Conservation (phyloP, 2,113 vertebrate genomes). For the Delphinus delphis region DNA sequence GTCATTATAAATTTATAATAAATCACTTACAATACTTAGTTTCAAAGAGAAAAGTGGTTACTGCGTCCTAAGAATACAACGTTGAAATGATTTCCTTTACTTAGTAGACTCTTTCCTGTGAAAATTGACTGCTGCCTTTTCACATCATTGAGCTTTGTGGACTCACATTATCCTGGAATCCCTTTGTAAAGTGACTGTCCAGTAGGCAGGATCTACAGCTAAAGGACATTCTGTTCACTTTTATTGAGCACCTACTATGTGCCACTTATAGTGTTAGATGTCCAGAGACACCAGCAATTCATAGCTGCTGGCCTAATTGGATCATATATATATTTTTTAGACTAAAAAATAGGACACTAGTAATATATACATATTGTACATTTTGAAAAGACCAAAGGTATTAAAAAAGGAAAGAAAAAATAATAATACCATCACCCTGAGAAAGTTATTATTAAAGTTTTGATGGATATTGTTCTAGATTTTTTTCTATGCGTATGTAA, state of each 20-base stretch:
- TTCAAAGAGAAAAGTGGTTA: slow-evolving; percentile 74
- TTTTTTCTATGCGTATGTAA: background rate
- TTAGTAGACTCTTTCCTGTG: slow-evolving; percentile 43
- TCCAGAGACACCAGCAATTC: background rate
- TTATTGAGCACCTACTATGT: background rate
- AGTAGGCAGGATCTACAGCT: background rate
- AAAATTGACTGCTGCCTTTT: slow-evolving; percentile 54
- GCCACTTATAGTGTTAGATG: background rate
- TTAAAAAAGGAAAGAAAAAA: background rate
- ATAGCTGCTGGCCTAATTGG: background rate
- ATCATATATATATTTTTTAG: background rate
- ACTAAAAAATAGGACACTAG: background rate
- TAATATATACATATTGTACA: background rate
- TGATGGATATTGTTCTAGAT: background rate
- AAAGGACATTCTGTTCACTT: fast-evolving
- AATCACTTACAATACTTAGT: slow-evolving; percentile 80
- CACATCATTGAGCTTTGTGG: slow-evolving; percentile 34
- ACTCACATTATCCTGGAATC: background rate
- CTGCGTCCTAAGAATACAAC: slow-evolving; percentile 70
- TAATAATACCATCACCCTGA: background rate
- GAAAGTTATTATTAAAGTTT: background rate
- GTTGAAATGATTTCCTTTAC: slow-evolving; percentile 74
- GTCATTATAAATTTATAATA: slow-evolving; percentile 82
- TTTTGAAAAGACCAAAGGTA: background rate
- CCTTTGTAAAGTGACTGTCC: background rate